A percentile compares a stretch with the other conserved stretches of the same genome.
Evolutionary conservation across 2,113 vertebrate species (phyloP).

Genomic region (Notechis scutatus): DNA sequence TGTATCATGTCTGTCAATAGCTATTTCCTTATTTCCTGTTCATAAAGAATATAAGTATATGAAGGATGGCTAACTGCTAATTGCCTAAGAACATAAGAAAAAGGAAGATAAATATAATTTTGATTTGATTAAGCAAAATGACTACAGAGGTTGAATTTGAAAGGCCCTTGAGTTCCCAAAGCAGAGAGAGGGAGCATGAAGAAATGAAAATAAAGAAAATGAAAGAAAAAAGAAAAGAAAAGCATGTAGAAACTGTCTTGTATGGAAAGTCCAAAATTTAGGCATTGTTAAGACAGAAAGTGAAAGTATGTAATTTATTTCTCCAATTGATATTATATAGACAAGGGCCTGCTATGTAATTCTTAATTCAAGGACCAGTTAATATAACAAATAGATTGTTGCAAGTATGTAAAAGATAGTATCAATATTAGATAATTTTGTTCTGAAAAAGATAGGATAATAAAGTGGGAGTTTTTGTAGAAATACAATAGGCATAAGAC

Average conservation of each 20-base stretch:
- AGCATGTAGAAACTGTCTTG: not conserved
- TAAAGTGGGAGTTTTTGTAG: not conserved
- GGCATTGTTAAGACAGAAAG: not conserved
- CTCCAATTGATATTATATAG: not conserved
- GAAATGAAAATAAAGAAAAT: not conserved
- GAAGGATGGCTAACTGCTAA: not conserved
- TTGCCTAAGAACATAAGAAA: constrained; percentile 1
- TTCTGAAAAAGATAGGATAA: not conserved
- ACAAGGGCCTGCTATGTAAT: not conserved
- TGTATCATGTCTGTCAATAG: not conserved
- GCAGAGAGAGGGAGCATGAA: not conserved
- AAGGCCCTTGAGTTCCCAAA: not conserved
- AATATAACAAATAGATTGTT: not conserved
- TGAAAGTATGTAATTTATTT: not conserved
- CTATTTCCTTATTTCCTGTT: not conserved
- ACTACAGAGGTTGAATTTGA: not conserved
- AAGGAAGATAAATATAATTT: not conserved
- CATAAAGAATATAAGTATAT: constrained; percentile 17
- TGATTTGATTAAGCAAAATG: not conserved
- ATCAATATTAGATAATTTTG: not conserved
- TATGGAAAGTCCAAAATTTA: not conserved
- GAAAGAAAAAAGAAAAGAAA: not conserved
- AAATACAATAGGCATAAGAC: not conserved
- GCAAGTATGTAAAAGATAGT: not conserved
- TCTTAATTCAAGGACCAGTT: not conserved